Conservation (phyloP, 1,140 invertebrate genomes). For the Aporrectodea caliginosa region DNA sequence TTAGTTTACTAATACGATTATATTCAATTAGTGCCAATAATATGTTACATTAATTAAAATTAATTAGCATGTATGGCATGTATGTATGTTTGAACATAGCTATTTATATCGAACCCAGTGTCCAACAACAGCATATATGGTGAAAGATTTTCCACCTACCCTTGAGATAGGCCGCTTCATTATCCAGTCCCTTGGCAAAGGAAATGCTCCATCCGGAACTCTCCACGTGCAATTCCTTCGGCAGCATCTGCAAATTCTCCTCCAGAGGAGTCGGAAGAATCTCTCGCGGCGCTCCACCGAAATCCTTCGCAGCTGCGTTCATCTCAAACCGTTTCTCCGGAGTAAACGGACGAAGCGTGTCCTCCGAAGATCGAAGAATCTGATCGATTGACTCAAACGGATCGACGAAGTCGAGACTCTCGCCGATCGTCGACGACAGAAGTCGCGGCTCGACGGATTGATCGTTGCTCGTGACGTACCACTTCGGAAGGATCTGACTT, state of each 20-base stretch:
- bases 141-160: not conserved
- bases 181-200: not conserved
- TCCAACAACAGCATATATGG: not conserved
- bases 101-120: not conserved
- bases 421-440: not conserved
- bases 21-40: no score
- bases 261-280: not conserved
- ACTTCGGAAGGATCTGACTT: not conserved
- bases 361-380: not conserved
- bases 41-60: no score
- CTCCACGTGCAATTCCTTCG: not conserved
- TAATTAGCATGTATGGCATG: not conserved
- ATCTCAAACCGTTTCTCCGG: slow-evolving; percentile 3
- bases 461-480: slow-evolving; percentile 12
- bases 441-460: not conserved
- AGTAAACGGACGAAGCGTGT: not conserved
- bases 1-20: no score
- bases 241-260: not conserved
- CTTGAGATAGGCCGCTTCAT: not conserved
- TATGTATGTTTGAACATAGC: not conserved
- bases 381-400: not conserved
- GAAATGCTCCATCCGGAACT: not conserved
- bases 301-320: not conserved
- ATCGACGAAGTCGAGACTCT: not conserved
- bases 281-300: not conserved